Base-by-base conservation (phyloP, 1,140 invertebrate genomes). In the Leptopilina clavipes region DNA sequence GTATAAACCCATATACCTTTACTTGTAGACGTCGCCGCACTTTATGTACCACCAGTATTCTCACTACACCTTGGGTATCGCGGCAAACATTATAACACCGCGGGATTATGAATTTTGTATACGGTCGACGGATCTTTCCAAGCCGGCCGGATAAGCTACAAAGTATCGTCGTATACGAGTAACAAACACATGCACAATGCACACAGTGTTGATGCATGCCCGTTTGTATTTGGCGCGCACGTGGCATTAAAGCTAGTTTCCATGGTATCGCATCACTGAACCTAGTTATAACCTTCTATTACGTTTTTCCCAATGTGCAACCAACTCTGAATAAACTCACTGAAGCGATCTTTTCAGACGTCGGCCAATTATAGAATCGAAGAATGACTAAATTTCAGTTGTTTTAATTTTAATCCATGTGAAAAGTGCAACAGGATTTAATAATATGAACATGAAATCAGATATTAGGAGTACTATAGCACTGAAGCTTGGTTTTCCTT, bases 81-180 rank as follows among this genome's bases (percentile, higher is more conserved):
- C 12, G 79, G 84, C 82, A 85, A 87, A 89, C 84, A 86, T 87
- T 86, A 86, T 85, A 88, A 85, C 84, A 79, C 79, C 78, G 73
- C 78, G 77, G 81, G 82, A 88, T 88, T 88, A 88, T 88, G 82
- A 88, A 88, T 88, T 88, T 88, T 85, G 83, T 87, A 88, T 85
- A 84, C 77, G 72, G 73, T 79, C 73, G 73, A 78, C 80, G 82
- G 79, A 83, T 86, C 82, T 75, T 79, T 75, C 40, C 77, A 59
- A 76, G 76, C 43, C 70, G 9, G 56, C 70, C 72, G 25, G 45
- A 77, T 77, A 75, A 82, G 54, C 12, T 76, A 74, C 71, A 81
- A 75, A 79, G 75, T 77, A 17, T 70, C 25, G 43, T 40, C 56
- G n/a, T n/a, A n/a, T n/a, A n/a, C n/a, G n/a, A n/a, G n/a, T n/a